Evolutionary conservation across 2,113 vertebrate genomes (phyloP), one percentile per base, ranked within the genome.

Genomic region (Spizaetus ornatus): DNA sequence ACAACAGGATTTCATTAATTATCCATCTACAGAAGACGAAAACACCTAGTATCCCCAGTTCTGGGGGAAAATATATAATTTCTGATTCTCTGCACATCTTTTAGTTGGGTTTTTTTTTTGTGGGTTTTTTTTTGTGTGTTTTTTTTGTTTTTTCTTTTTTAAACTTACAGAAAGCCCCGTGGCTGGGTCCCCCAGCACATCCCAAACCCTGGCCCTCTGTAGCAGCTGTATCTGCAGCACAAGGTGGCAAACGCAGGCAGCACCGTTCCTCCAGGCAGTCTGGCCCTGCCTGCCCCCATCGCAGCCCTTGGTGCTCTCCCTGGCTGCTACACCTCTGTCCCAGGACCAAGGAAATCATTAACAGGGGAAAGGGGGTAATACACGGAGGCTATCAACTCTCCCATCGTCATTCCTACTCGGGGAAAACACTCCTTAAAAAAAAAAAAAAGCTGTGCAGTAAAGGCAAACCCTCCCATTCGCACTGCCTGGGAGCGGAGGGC

Each of bases 91-190:
- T 1, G 7, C 12, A 27, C 7, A 20, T 7, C 12, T 40, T 56
- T 58, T 9, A 16, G 55, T 17, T 38, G 71, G 38, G 0, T 11
- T 7, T 38, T 43, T 31, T 19, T 31, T 19, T 48, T 48, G 21
- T 10, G 45, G 70, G 27, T 32, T 38, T 7, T 38, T n/a, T n/a
- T n/a, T n/a, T n/a, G n/a, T n/a, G n/a, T n/a, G n/a, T n/a, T n/a
- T n/a, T 32, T 38, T 7, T 38, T n/a, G 36, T 36, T 36, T 11
- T 1, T 2, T 0, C 1, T 8, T 43, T 55, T 31, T 36, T 10
- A 52, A 69, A 5, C 50, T 32, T 17, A 0, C 3, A 45, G 50
- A 83, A 86, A 71, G 19, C 4, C 10, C 6, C 32, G 43, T 29
- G 56, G 23, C 27, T 7, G 11, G 23, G 14, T 58, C 38, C 15